Percentiles rank a stretch among this genome's conserved stretches.
These are phyloP conservation scores for Eilema caniola DNA, from an alignment of 2,888 invertebrate species.

Conservation along the genomic window DNA sequence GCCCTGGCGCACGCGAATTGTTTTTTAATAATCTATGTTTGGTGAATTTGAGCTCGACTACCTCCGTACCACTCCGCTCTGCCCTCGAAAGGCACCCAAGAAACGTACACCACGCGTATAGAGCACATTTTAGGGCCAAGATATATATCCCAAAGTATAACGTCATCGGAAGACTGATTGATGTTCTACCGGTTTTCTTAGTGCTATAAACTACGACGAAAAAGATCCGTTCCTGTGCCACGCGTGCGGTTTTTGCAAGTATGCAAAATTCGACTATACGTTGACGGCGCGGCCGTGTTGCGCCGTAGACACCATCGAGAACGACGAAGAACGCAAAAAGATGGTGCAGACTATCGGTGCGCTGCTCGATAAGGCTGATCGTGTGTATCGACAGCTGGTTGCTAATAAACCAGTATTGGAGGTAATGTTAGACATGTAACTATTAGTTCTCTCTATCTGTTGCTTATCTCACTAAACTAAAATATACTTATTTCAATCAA, in stretches of 20 bases:
- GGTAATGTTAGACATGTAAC: slow-evolving; percentile 68
- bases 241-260: slow-evolving; percentile 99
- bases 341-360: slow-evolving; percentile 96
- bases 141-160: too few relatives aligned
- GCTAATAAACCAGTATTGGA: slow-evolving; percentile 96
- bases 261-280: slow-evolving; percentile 99
- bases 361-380: slow-evolving; percentile 97
- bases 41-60: too few relatives aligned
- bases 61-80: too few relatives aligned
- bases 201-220: slow-evolving; percentile 99
- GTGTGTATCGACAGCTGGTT: slow-evolving; percentile 96
- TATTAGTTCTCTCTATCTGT: too few relatives aligned
- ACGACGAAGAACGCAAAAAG: slow-evolving; percentile 98
- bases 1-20: too few relatives aligned
- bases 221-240: slow-evolving; percentile 99
- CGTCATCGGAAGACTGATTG: too few relatives aligned
- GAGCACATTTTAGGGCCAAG: too few relatives aligned
- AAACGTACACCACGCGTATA: too few relatives aligned
- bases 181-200: slow-evolving; percentile 65
- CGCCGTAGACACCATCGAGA: slow-evolving; percentile 98
- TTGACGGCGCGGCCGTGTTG: slow-evolving; percentile 96
- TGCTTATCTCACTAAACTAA: too few relatives aligned
- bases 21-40: too few relatives aligned
- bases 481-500: too few relatives aligned
- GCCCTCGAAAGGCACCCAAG: too few relatives aligned